phyloP scores from a whole-genome alignment of 2,888 invertebrate genomes.

The Rhodophaea formosa region DNA sequence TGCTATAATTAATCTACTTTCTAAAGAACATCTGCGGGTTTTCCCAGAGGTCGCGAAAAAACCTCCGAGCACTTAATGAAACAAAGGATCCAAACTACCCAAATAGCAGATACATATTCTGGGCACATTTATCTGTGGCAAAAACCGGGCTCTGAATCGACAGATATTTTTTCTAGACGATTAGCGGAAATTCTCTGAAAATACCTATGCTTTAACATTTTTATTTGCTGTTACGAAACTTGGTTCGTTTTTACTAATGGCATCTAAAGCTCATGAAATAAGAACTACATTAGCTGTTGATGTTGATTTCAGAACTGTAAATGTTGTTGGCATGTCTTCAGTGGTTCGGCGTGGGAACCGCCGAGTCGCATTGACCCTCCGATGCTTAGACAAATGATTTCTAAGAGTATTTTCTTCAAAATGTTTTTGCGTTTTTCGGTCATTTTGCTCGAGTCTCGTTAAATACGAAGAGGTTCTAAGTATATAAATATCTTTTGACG shows the following conservation, averaged over 20 bases:
- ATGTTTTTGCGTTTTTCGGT: conserved; percentile 50
- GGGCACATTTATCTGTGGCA: conserved; percentile 70
- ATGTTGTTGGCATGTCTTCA: conserved; percentile 33
- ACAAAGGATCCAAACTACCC: conserved; percentile 57
- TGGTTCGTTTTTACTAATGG: conserved; percentile 1
- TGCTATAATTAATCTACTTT: conserved; percentile 14
- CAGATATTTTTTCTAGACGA: conserved; percentile 78
- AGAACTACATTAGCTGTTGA: conserved; percentile 28
- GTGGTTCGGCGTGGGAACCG: conserved; percentile 72
- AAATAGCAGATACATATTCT: conserved; percentile 68
- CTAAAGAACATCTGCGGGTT: conserved; percentile 34
- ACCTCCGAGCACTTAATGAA: conserved; percentile 54
- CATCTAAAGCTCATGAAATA: conserved; percentile 30
- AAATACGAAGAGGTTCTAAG: conserved; percentile 20
- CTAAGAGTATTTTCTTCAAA: conserved; percentile 63
- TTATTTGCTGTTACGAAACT: conserved; percentile 28
- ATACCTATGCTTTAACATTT: conserved; percentile 56
- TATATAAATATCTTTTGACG: not conserved
- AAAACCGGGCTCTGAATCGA: conserved; percentile 68
- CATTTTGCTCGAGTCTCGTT: conserved; percentile 28
- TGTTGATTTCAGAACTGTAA: conserved; percentile 26
- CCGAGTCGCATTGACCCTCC: conserved; percentile 71
- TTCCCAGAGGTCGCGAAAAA: conserved; percentile 43
- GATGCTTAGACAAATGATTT: conserved; percentile 75
- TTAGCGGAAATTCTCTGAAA: conserved; percentile 72